Evolutionary conservation across 1,140 invertebrate genomes (phyloP), one percentile per base, ranked within the genome.

Genomic region (Heliconius hermathena): DNA sequence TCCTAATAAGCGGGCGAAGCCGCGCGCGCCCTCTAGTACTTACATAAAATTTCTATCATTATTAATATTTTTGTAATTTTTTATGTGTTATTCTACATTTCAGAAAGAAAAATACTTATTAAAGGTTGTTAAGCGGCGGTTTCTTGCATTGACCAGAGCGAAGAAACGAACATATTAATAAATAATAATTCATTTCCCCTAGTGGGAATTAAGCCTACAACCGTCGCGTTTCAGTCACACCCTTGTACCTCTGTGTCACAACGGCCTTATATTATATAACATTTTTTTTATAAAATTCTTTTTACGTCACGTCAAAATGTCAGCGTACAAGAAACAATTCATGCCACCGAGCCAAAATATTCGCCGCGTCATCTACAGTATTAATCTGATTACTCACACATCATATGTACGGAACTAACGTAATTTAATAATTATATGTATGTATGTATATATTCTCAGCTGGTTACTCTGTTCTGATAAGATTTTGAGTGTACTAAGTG

Each of bases 321-420:
- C 60, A 66, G 60, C 13, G 22, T 29, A 29, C 22, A 66, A 66
- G 60, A 66, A 66, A 38, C 54, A 75, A 66, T 75, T 66, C 36
- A 41, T 41, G 36, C 26, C 26, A 18, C 41, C 36, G 33, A 38
- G 54, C 29, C 41, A 38, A 60, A 54, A 66, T 75, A 75, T 75
- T 41, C 54, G 74, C 54, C 54, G 60, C 60, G 54, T 75, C 74
- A 75, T 75, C 74, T 33, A 18, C 49, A 26, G 38, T 26, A 75
- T 75, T 75, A 75, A 75, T 75, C 54, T 16, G 54, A 60, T 75
- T 75, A 75, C 57, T 26, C 54, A n/a, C 3, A 66, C 13, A 66
- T 66, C 3, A 26, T 26, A 66, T 26, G 26, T 66, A 29, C 5
- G 26, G 26, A 66, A 66, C 22, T 29, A 29, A 29, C 60, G 22